These are phyloP conservation scores for Stichodactyla mertensii DNA, from an alignment of 64 coral and sea anemone species.

Conservation along the genomic window DNA sequence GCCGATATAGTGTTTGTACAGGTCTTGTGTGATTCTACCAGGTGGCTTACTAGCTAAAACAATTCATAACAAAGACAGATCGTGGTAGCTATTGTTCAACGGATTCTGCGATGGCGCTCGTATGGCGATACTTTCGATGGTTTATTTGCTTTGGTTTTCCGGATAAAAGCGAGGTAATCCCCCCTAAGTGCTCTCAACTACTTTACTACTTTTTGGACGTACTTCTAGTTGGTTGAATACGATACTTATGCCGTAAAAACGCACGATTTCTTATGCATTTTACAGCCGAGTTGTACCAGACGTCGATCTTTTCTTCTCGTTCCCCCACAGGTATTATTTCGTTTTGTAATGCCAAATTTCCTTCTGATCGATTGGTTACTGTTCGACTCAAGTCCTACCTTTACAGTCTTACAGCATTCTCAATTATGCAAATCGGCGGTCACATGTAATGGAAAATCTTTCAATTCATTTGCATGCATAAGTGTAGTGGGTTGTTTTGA, in stretches of 20 bases:
- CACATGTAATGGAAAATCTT: conserved; percentile 4
- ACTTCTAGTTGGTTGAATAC: background rate
- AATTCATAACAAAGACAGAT: background rate
- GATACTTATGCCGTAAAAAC: background rate
- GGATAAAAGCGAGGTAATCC: conserved; percentile 13
- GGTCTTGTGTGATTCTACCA: background rate
- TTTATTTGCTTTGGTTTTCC: conserved; percentile 24
- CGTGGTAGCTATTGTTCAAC: conserved; percentile 18
- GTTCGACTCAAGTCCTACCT: background rate
- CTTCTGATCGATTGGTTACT: background rate
- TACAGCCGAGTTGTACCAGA: background rate
- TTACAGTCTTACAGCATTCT: background rate
- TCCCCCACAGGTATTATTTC: background rate
- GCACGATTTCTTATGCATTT: background rate
- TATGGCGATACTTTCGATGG: conserved; percentile 20
- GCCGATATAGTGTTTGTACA: background rate
- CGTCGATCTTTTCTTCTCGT: background rate
- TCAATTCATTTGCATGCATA: conserved; percentile 23
- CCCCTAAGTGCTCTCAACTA: background rate
- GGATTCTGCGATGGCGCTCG: background rate
- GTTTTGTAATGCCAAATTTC: background rate
- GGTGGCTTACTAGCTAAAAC: conserved; percentile 4
- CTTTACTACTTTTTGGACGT: background rate
- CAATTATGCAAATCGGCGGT: conserved; percentile 10
- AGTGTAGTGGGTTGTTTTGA: conserved; percentile 3